phyloP scores from a whole-genome alignment of 1,140 invertebrate genomes.

The Acromyrmex charruanus region DNA sequence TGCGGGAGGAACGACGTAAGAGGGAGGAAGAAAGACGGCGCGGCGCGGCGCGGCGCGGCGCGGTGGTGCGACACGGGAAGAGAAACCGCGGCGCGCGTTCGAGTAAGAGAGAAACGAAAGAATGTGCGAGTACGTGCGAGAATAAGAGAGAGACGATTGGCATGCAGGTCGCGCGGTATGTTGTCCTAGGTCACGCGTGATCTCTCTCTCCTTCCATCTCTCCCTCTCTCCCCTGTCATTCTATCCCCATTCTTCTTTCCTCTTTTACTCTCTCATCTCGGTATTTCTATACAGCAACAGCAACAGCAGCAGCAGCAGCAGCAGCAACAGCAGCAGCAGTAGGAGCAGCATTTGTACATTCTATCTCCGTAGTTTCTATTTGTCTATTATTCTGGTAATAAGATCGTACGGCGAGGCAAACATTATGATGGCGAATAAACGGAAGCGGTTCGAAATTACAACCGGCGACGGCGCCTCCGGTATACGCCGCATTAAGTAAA shows the following conservation, averaged over 20 bases:
- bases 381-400: slow-evolving; percentile 66
- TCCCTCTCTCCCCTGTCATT: slow-evolving; percentile 47
- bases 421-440: slow-evolving; percentile 59
- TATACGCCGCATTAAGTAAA: slow-evolving; percentile 28
- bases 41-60: not conserved
- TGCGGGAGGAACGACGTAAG: slow-evolving; percentile 1
- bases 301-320: not conserved
- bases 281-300: slow-evolving; percentile 46
- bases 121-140: slow-evolving; percentile 73
- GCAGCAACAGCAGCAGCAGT: not conserved
- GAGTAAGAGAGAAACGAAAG: slow-evolving; percentile 71
- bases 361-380: slow-evolving; percentile 25
- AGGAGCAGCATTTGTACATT: slow-evolving; percentile 18
- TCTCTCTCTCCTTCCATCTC: slow-evolving; percentile 73
- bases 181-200: slow-evolving; percentile 86
- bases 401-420: slow-evolving; percentile 61
- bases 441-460: slow-evolving; percentile 64
- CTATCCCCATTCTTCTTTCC: slow-evolving; percentile 34
- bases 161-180: slow-evolving; percentile 86
- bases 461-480: slow-evolving; percentile 42
- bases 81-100: slow-evolving; percentile 65
- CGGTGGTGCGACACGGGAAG: slow-evolving; percentile 41
- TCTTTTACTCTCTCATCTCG: slow-evolving; percentile 32
- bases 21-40: slow-evolving; percentile 33
- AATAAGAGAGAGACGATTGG: slow-evolving; percentile 84